Base-by-base conservation (phyloP, 1,140 invertebrate species). In the Leptestheria dahalacensis region DNA sequence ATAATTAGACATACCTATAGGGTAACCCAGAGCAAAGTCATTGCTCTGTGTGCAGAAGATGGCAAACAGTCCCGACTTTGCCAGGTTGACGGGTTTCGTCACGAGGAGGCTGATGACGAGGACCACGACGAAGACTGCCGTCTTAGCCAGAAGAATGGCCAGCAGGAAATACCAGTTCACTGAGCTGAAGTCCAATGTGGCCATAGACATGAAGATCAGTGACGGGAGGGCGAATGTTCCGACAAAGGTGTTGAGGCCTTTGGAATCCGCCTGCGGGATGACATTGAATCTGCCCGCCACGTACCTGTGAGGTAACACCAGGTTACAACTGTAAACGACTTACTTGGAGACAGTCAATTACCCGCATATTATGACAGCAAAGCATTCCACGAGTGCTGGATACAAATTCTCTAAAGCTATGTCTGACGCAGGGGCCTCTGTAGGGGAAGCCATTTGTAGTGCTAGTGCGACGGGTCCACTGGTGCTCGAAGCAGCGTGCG, bases 41-140 rank as follows among this genome's bases (percentile, higher is more conserved):
- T 98, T 98, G 69, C 90, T 94, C 69, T 97, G 92, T 0, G 93
- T 97, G 51, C 86, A 88, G 71, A 97, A 96, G 65, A 97, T 97
- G 23, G 88, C 88, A 78, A 88, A 92, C 21, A 97, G 75, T 15
- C 91, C 93, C 57, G 89, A 88, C 66, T 83, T 80, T 12, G 86
- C 88, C 60, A 85, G 78, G 73, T 92, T 86, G 3, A 83, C 69
- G 6, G 88, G 86, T 70, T 82, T 81, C 6, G 83, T 83, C 18
- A 91, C 79, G 26, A 95, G 67, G 55, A 93, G 65, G 2, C 86
- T 88, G 12, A 95, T 74, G 23, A 86, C 66, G 11, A 86, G 77
- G 3, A 97, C 92, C 25, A 79, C 69, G 63, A 91, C 74, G 74
- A 97, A 97, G 33, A 97, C 80, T 25, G 85, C 70, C 50, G 82